Evolutionary conservation across 2,888 invertebrate genomes (phyloP).

Genomic region (Cosmopolites sordidus): DNA sequence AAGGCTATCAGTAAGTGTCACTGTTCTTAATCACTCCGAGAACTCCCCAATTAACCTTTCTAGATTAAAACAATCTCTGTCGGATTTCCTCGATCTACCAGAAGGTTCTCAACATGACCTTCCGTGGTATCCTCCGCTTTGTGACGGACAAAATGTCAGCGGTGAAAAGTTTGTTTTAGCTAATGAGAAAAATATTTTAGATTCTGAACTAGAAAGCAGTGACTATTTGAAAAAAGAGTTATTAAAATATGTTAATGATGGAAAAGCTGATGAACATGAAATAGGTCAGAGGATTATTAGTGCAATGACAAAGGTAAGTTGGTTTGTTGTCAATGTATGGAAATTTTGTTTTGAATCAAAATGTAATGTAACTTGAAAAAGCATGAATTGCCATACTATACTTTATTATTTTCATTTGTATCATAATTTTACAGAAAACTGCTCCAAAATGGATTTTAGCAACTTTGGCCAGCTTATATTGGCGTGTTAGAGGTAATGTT

Average conservation of each 20-base stretch:
- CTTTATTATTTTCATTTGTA: no score
- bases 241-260: slow-evolving; percentile 44
- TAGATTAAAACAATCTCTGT: slow-evolving; percentile 54
- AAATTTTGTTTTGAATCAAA: no score
- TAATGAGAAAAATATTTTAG: slow-evolving; percentile 37
- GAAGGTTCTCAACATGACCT: slow-evolving; percentile 60
- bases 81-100: slow-evolving; percentile 60
- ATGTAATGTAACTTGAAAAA: no score
- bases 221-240: slow-evolving; percentile 40
- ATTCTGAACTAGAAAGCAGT: slow-evolving; percentile 36
- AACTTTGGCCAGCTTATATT: slow-evolving; percentile 71
- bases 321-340: background rate
- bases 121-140: slow-evolving; percentile 75
- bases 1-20: slow-evolving; percentile 64
- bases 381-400: no score
- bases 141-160: slow-evolving; percentile 48
- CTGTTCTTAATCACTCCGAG: background rate
- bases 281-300: slow-evolving; percentile 73
- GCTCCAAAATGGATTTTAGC: slow-evolving; percentile 71
- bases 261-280: slow-evolving; percentile 59
- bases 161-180: slow-evolving; percentile 44
- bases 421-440: slow-evolving; percentile 53
- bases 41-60: slow-evolving; percentile 21
- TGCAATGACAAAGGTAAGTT: slow-evolving; percentile 61
- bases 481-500: slow-evolving; percentile 68